Evolutionary conservation across 1,140 invertebrate species (phyloP).

Genomic region (Ips nitidus): DNA sequence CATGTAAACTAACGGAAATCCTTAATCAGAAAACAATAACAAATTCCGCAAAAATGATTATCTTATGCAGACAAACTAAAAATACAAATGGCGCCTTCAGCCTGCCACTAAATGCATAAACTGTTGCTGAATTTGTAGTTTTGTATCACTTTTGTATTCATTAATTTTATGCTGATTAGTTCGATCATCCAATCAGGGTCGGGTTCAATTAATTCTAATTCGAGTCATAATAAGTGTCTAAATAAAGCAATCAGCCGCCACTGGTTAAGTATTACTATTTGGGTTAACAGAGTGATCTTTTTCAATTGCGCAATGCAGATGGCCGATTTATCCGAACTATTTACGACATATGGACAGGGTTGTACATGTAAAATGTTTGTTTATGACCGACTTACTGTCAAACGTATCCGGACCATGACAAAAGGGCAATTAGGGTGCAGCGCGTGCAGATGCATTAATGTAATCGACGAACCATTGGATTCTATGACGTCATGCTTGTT

Average conservation of each 20-base stretch:
- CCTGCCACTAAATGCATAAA: no score
- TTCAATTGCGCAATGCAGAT: constrained; percentile 6
- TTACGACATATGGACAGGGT: neutral
- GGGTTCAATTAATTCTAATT: neutral
- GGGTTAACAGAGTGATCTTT: neutral
- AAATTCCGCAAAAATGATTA: no score
- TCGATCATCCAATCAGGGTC: constrained; percentile 2
- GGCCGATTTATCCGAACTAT: constrained; percentile 2
- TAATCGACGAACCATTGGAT: neutral
- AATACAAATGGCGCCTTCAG: no score
- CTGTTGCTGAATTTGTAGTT: no score
- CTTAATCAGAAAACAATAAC: no score
- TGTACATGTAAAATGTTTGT: constrained; percentile 7
- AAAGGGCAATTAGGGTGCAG: constrained; percentile 6
- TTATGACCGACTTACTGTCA: constrained; percentile 7
- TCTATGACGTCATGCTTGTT: neutral
- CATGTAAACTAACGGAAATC: no score
- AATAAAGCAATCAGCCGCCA: neutral
- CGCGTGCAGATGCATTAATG: constrained; percentile 2
- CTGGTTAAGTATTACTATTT: constrained; percentile 2
- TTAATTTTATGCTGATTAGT: constrained; percentile 10
- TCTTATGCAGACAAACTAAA: no score
- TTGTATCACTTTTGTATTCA: no score
- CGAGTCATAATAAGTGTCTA: no score
- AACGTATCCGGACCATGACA: constrained; percentile 10